Evolutionary conservation across 2,888 invertebrate genomes (phyloP).

Genomic region (Pterobdella sp.): DNA sequence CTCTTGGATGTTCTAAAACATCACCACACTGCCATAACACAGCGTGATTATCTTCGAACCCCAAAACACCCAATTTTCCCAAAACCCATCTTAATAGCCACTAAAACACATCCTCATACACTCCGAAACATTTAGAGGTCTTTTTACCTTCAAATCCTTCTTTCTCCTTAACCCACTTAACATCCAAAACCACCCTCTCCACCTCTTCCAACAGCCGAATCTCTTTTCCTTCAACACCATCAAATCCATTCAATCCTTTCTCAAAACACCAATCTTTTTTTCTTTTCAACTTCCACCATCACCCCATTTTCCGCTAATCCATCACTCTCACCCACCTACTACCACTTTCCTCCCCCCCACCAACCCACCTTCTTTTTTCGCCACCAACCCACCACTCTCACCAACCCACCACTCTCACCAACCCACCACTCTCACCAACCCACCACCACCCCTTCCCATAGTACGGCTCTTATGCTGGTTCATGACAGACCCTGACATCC

Average conservation of each 20-base stretch:
- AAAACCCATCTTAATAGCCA: neutral
- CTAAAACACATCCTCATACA: neutral
- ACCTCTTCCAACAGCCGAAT: neutral
- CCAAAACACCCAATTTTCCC: no score
- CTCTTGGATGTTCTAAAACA: no score
- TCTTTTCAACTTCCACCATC: neutral
- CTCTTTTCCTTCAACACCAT: neutral
- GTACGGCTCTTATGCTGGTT: constrained; percentile 35
- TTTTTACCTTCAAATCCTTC: neutral
- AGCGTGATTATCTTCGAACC: no score
- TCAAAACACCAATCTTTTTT: neutral
- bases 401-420: neutral
- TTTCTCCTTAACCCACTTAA: neutral
- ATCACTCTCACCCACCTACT: neutral
- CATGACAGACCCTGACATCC: constrained; percentile 33
- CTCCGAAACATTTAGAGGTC: neutral
- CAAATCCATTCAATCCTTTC: neutral
- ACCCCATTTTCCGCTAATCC: neutral
- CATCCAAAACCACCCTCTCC: neutral
- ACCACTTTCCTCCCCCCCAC: neutral
- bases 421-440: neutral
- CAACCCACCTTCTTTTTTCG: neutral
- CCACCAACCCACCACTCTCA: neutral
- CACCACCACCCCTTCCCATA: neutral
- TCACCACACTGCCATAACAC: no score